phyloP scores from a whole-genome alignment of 2,888 invertebrate species.

The Caenorhabditis panamensis region DNA sequence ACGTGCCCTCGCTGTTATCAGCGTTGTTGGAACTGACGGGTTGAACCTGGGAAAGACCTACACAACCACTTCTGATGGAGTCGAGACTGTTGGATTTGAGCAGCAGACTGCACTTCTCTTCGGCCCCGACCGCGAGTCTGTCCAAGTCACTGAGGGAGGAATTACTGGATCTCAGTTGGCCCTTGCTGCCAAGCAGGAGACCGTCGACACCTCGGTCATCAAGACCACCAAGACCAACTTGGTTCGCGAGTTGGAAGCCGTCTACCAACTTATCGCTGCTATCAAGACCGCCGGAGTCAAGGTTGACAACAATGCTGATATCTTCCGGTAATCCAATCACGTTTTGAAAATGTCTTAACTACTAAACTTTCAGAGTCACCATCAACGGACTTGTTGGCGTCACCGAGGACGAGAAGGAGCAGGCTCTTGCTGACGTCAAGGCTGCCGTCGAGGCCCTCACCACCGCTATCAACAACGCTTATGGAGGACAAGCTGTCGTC shows the following conservation, averaged over 20 bases:
- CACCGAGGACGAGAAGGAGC: slow-evolving; percentile 40
- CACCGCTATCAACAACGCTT: slow-evolving; percentile 58
- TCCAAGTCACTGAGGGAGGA: slow-evolving; percentile 59
- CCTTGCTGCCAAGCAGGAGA: slow-evolving; percentile 53
- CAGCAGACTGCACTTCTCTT: slow-evolving; percentile 62
- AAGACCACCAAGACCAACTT: slow-evolving; percentile 61
- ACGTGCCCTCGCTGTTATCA: slow-evolving; percentile 64
- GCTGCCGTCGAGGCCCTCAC: slow-evolving; percentile 58
- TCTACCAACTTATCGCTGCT: slow-evolving; percentile 63
- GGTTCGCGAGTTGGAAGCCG: slow-evolving; percentile 61
- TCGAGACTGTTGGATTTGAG: slow-evolving; percentile 58
- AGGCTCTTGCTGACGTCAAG: slow-evolving; percentile 59
- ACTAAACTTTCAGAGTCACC: slow-evolving; percentile 38
- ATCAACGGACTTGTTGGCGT: slow-evolving; percentile 61
- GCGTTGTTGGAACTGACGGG: slow-evolving; percentile 55
- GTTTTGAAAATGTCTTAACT: background rate
- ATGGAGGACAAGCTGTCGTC: slow-evolving; percentile 69
- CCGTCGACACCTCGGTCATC: slow-evolving; percentile 55
- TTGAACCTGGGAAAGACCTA: slow-evolving; percentile 55
- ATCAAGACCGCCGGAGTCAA: slow-evolving; percentile 62
- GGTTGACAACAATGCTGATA: slow-evolving; percentile 61
- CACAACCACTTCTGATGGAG: slow-evolving; percentile 46
- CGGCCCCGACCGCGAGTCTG: slow-evolving; percentile 65
- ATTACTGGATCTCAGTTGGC: slow-evolving; percentile 66
- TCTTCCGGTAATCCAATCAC: slow-evolving; percentile 53